Base-by-base conservation (phyloP, 2,113 vertebrate genomes). In the Hystrix cristata region DNA sequence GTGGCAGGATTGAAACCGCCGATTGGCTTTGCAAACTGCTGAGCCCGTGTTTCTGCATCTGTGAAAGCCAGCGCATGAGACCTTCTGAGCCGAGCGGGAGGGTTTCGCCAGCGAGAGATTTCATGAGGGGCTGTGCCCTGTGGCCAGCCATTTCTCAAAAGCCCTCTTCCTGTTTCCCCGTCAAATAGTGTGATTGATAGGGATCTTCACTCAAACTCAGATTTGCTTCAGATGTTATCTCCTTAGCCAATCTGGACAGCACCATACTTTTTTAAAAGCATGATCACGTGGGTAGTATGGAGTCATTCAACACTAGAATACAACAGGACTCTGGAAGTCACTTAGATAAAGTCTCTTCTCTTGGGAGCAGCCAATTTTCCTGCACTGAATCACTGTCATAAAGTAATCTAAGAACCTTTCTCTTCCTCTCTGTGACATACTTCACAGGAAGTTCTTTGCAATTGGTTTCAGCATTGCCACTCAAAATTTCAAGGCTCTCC, bases 1-100 rank as follows among this genome's bases (percentile, higher is more conserved):
- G 98, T 98, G 98, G 98, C 98, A 98, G 27, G 95, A 98, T 81
- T 98, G 98, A 99, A 99, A 99, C 98, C 98, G 80, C 94, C 1
- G 7, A 97, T 98, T 97, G 97, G 98, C 96, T 98, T 98, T 92
- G 12, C 87, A 99, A 98, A 83, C 31, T 98, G 98, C 98, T 99
- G 99, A 99, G 97, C 98, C 97, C n/a, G 87, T 97, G 93, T 92
- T 98, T 98, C 87, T 98, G 96, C 92, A 97, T 95, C 97, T 97
- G 98, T 98, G 98, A 98, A 98, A 98, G 91, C 96, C 94, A 97
- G 94, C 94, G 97, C 96, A 98, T 97, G 72, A 98, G 97, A 97
- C 93, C 96, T 97, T 98, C 98, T 98, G 98, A 98, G 98, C 98
- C 98, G 95, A 98, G 97, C 84, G 94, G 93, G 71, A 7, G 97